These are phyloP conservation scores for Cephus nigrinus DNA, from an alignment of 2,888 invertebrate species.

Conservation along the genomic window DNA sequence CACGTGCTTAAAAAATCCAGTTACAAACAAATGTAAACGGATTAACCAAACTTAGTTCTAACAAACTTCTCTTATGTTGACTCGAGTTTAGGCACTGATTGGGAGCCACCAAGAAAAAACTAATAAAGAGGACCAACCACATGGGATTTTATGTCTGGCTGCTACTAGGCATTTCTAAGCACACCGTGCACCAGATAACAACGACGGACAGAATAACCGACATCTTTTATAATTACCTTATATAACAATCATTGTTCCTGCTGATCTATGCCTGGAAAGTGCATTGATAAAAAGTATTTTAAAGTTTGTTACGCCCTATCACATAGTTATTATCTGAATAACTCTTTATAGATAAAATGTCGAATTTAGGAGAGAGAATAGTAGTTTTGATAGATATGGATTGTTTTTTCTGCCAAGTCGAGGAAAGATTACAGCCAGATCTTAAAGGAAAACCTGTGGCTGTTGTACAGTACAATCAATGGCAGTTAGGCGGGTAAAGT, in stretches of 20 bases:
- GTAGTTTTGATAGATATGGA: constrained; percentile 97
- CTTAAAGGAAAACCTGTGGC: constrained; percentile 91
- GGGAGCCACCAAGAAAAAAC: neutral
- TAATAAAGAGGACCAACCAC: neutral
- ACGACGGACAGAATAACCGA: too few species aligned
- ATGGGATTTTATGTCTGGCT: neutral
- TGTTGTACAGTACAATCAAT: constrained; percentile 95
- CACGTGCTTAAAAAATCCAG: neutral
- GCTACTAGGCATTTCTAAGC: neutral
- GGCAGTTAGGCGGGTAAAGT: constrained; percentile 91
- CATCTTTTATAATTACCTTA: too few species aligned
- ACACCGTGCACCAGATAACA: neutral
- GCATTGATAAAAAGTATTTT: too few species aligned
- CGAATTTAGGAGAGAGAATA: constrained; percentile 72
- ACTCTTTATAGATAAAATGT: constrained; percentile 55
- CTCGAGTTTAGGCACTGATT: neutral
- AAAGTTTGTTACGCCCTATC: too few species aligned
- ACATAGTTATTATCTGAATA: too few species aligned
- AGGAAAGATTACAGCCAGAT: constrained; percentile 87
- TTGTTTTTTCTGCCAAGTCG: constrained; percentile 99
- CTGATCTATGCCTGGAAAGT: too few species aligned
- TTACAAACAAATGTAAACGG: neutral
- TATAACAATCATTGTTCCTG: too few species aligned
- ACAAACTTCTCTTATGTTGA: neutral
- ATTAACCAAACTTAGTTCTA: neutral